Conservation (phyloP, 2,888 invertebrate genomes). For the Blastobasis adustella region DNA sequence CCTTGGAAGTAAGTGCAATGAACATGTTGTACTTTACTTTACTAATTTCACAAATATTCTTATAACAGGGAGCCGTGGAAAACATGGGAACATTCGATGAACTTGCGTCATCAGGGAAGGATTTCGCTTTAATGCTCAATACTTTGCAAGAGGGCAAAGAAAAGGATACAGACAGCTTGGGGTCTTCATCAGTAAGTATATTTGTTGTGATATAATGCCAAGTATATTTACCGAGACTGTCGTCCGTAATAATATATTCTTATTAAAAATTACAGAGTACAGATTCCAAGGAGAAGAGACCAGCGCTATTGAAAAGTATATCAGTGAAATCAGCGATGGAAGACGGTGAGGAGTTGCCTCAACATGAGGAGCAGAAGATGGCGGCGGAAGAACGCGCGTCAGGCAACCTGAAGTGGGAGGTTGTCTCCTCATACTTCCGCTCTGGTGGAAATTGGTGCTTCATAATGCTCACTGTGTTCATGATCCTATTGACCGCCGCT, state of each 20-base stretch:
- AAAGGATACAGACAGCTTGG: slow-evolving; percentile 45
- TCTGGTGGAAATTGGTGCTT: slow-evolving; percentile 49
- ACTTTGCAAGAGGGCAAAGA: slow-evolving; percentile 58
- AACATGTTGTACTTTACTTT: too few species aligned
- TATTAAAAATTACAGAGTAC: slow-evolving; percentile 20
- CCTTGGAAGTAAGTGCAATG: too few species aligned
- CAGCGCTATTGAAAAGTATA: slow-evolving; percentile 5
- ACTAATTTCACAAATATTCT: too few species aligned
- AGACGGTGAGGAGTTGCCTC: slow-evolving; percentile 37
- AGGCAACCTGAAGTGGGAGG: slow-evolving; percentile 55
- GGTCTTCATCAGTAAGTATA: slow-evolving; percentile 39
- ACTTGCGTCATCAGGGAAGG: slow-evolving; percentile 69
- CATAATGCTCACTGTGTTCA: slow-evolving; percentile 34
- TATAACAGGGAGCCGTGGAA: slow-evolving; percentile 67
- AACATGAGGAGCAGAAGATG: slow-evolving; percentile 56
- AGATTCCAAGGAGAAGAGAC: slow-evolving; percentile 19
- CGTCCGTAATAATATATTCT: background rate
- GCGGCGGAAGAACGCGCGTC: slow-evolving; percentile 53
- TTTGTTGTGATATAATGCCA: background rate
- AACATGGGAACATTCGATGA: slow-evolving; percentile 77
- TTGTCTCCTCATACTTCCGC: slow-evolving; percentile 49
- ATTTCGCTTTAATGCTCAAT: slow-evolving; percentile 72
- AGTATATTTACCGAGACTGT: background rate
- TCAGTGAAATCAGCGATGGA: slow-evolving; percentile 23
- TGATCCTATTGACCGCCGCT: slow-evolving; percentile 69